Evolutionary conservation across 2,888 invertebrate species (phyloP).

Genomic region (Parnassius apollo): DNA sequence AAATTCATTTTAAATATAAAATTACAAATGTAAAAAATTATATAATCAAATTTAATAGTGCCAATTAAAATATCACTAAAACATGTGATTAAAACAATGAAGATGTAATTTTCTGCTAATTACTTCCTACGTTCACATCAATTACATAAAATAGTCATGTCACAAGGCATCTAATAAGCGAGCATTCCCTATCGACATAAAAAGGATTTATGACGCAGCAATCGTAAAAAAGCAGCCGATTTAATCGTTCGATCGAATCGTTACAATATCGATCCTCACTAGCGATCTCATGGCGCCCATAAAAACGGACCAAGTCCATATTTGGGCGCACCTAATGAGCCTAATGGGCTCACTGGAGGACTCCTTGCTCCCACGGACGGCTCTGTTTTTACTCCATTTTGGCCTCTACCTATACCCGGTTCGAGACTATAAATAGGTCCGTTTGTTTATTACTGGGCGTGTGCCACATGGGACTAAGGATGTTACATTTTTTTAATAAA

Average conservation of each 20-base stretch:
- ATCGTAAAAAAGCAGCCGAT: slow-evolving; percentile 33
- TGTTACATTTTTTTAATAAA: not conserved
- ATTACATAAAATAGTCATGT: not conserved
- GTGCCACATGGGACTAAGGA: slow-evolving; percentile 1
- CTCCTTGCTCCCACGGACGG: slow-evolving; percentile 56
- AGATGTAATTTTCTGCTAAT: not conserved
- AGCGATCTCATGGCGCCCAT: slow-evolving; percentile 32
- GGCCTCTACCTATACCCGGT: slow-evolving; percentile 38
- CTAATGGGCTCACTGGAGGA: slow-evolving; percentile 44
- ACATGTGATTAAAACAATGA: no score
- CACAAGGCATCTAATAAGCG: slow-evolving; percentile 6
- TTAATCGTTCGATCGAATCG: slow-evolving; percentile 39
- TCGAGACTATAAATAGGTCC: slow-evolving; percentile 24
- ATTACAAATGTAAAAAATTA: no score
- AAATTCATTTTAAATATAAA: no score
- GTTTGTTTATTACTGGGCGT: slow-evolving; percentile 17
- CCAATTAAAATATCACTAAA: no score
- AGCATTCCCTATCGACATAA: slow-evolving; percentile 6
- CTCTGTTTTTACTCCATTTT: slow-evolving; percentile 44
- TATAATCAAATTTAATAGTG: no score
- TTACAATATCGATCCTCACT: slow-evolving; percentile 36
- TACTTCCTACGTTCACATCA: not conserved
- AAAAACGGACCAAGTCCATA: slow-evolving; percentile 53
- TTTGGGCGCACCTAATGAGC: slow-evolving; percentile 63
- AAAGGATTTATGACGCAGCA: slow-evolving; percentile 19